Percentiles rank a stretch among this genome's conserved stretches.
Evolutionary conservation across 2,113 vertebrate genomes (phyloP).

Genomic region (Lutjanus erythropterus): DNA sequence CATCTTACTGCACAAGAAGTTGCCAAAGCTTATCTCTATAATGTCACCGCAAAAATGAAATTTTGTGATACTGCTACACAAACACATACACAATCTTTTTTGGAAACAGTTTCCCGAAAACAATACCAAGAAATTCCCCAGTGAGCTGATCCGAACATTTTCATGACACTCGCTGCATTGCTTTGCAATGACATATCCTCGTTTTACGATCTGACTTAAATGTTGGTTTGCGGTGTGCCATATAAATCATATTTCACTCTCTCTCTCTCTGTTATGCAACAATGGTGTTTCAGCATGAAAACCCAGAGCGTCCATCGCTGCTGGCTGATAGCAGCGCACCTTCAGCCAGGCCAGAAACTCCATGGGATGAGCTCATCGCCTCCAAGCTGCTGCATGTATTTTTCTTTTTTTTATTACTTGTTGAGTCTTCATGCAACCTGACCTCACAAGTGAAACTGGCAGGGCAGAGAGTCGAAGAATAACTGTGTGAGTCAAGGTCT

Average conservation of each 20-base stretch:
- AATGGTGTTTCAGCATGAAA: conserved; percentile 52
- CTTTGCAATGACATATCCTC: conserved; percentile 37
- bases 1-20: conserved; percentile 1
- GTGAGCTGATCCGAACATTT: not conserved
- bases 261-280: conserved; percentile 39
- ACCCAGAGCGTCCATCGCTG: not conserved
- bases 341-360: conserved; percentile 21
- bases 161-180: conserved; percentile 33
- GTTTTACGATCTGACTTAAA: conserved; percentile 55
- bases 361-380: conserved; percentile 65
- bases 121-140: conserved; percentile 19
- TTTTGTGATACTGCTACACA: not conserved
- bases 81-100: conserved; percentile 4
- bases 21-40: not conserved
- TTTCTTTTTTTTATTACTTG: conserved; percentile 28
- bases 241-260: conserved; percentile 68
- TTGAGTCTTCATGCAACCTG: conserved; percentile 48
- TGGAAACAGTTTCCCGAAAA: conserved; percentile 5
- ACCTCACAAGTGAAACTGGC: conserved; percentile 51
- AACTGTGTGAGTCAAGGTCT: conserved; percentile 32
- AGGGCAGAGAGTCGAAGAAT: conserved; percentile 11
- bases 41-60: not conserved
- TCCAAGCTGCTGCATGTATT: conserved; percentile 52
- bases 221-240: conserved; percentile 24
- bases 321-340: not conserved